phyloP scores from a whole-genome alignment of 2,113 vertebrate species.

The Aegotheles bennettii region DNA sequence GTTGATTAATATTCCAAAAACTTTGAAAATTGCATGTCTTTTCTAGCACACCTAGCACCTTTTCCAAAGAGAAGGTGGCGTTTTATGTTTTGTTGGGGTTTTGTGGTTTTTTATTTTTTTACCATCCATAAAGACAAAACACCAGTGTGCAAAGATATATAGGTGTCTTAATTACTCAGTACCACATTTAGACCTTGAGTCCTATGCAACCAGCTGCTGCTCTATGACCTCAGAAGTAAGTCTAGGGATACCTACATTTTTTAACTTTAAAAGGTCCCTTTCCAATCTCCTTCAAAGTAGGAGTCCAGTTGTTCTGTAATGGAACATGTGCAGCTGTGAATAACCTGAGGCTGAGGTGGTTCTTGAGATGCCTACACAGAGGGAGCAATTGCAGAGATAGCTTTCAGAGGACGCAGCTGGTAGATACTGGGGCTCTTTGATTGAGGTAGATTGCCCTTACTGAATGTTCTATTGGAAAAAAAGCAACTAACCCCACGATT shows the following conservation, averaged over 20 bases:
- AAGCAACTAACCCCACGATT: background rate
- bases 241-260: background rate
- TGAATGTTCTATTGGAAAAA: background rate
- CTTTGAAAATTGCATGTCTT: background rate
- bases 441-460: background rate
- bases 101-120: background rate
- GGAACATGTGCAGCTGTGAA: background rate
- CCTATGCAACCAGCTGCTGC: accelerated
- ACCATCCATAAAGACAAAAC: background rate
- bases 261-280: background rate
- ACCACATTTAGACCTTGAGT: background rate
- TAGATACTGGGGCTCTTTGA: background rate
- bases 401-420: background rate
- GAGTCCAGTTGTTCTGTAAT: background rate
- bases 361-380: background rate
- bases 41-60: background rate
- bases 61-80: background rate
- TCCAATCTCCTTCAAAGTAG: background rate
- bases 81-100: too few species aligned
- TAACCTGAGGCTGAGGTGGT: background rate
- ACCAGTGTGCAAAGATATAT: background rate
- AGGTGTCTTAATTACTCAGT: background rate
- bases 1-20: background rate
- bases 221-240: background rate
- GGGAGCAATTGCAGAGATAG: background rate